These are phyloP conservation scores for Columba guinea DNA, from an alignment of 2,797 vertebrate genomes.

Conservation along the genomic window DNA sequence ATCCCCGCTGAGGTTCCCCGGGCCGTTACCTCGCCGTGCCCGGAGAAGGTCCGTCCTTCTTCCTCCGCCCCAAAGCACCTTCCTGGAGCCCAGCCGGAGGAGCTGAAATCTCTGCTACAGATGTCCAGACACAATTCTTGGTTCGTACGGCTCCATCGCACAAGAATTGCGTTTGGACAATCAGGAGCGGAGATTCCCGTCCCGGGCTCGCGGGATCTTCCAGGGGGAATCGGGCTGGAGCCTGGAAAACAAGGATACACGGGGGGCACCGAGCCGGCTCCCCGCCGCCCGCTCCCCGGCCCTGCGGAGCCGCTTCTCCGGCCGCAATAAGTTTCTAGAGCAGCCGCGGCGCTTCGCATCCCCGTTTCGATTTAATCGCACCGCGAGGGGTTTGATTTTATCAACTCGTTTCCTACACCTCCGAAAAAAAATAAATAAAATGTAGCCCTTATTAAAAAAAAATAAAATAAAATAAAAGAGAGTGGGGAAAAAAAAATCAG, in stretches of 20 bases:
- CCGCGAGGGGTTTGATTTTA: neutral
- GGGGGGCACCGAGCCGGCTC: neutral
- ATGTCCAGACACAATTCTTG: slow-evolving; percentile 99
- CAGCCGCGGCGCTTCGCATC: neutral
- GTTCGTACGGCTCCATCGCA: slow-evolving; percentile 87
- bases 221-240: slow-evolving; percentile 7
- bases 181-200: slow-evolving; percentile 81
- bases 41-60: neutral
- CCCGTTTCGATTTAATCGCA: neutral
- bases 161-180: slow-evolving; percentile 99
- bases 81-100: slow-evolving; percentile 27
- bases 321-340: slow-evolving; percentile 43
- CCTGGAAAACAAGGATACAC: slow-evolving; percentile 57
- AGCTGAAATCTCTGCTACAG: slow-evolving; percentile 93
- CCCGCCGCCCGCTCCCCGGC: neutral
- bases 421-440: neutral
- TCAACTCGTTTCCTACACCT: neutral
- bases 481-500: neutral
- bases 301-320: neutral
- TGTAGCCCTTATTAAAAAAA: too few relatives aligned
- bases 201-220: slow-evolving; percentile 35
- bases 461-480: too few relatives aligned
- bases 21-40: slow-evolving; percentile 40
- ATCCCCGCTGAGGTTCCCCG: neutral
- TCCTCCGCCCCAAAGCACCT: neutral